Percentiles rank a stretch among this genome's conserved stretches.
Conservation (phyloP, 1,140 invertebrate genomes). For the Antheraea pernyi region DNA sequence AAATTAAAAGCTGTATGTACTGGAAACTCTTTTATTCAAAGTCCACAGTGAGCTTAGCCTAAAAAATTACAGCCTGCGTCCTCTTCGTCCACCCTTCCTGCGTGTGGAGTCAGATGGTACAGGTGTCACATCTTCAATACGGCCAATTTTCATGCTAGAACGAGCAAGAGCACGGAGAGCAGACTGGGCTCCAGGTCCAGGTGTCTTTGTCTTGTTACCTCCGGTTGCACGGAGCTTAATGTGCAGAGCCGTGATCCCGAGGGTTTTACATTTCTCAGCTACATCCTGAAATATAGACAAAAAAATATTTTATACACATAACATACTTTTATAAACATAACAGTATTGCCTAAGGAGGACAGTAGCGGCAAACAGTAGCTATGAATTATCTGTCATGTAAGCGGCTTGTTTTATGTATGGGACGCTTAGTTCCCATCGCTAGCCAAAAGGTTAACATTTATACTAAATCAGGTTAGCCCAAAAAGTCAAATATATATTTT, state of each 20-base stretch:
- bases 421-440: no score
- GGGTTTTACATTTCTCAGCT: slow-evolving; percentile 97
- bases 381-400: no score
- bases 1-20: slow-evolving; percentile 28
- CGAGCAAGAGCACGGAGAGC: slow-evolving; percentile 98
- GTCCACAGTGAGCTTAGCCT: slow-evolving; percentile 66
- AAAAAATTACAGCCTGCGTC: slow-evolving; percentile 95
- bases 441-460: slow-evolving; percentile 1
- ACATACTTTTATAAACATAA: no score
- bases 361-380: no score
- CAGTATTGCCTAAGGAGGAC: no score
- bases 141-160: slow-evolving; percentile 99
- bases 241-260: slow-evolving; percentile 98
- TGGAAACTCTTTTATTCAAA: slow-evolving; percentile 62
- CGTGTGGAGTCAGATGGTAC: slow-evolving; percentile 99
- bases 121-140: slow-evolving; percentile 99
- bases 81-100: slow-evolving; percentile 99
- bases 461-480: not conserved
- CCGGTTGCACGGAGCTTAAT: slow-evolving; percentile 99
- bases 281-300: slow-evolving; percentile 88
- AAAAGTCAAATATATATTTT: no score
- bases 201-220: slow-evolving; percentile 98
- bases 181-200: slow-evolving; percentile 99
- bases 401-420: no score
- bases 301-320: no score